Base-by-base conservation (phyloP, 2,888 invertebrate genomes). In the Drosophila tanythrix region DNA sequence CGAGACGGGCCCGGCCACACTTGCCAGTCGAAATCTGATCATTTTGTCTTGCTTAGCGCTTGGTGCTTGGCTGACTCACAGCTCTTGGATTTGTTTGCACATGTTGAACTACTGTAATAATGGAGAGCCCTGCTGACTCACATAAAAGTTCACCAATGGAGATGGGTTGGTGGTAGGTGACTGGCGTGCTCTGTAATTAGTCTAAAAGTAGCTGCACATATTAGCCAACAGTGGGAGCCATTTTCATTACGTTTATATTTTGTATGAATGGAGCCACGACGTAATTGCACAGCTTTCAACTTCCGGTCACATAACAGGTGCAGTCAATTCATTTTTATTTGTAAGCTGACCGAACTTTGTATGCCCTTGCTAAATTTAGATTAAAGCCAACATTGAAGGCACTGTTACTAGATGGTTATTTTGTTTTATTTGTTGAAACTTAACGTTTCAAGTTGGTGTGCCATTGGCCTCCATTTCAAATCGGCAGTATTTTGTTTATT, bases 251-350 rank as follows among this genome's bases (percentile, higher is more conserved):
- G 51, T 69, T 52, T 63, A 51, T 79, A 50, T 74, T 55, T 70
- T 71, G 61, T 57, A 46, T 51, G 61, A 72, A 51, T 68, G 59
- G 46, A 66, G 51, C 65, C 51, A 57, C 62, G 53, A 63, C 58
- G 76, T 71, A 79, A 79, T 75, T 73, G 81, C 50, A 25, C 46
- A 79, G 84, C 78, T 83, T 69, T 76, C 66, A 60, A 83, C 83
- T 86, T 83, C 82, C 82, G 82, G 81, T 83, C 82, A 75, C 76
- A 83, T 81, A 83, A 78, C 79, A 83, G 84, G 79, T 72, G 75
- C 79, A 78, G 74, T 35, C 38, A 58, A 76, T 50, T 64, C 52
- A 59, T 43, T 77, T 25, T 61, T n/a, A 52, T 61, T 35, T 60
- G 13, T 50, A 51, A 57, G 57, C 51, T 27, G 33, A 50, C 35